Evolutionary conservation across 2,888 invertebrate genomes (phyloP).

Genomic region (Arge pagana): DNA sequence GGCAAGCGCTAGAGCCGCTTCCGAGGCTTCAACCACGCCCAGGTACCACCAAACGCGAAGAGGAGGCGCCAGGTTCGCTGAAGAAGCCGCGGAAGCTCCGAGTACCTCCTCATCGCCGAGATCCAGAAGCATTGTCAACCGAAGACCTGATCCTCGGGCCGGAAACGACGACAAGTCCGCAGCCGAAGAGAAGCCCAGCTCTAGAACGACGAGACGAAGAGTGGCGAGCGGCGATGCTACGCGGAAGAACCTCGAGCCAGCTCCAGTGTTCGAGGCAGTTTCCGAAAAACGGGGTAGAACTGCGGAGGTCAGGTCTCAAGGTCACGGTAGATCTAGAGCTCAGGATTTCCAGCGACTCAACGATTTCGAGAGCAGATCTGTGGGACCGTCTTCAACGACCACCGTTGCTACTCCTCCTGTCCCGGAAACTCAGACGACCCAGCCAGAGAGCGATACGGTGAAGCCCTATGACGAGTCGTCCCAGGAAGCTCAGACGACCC

Average conservation of each 20-base stretch:
- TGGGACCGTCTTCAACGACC: background rate
- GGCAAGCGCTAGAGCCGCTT: background rate
- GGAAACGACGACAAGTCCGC: slow-evolving; percentile 3
- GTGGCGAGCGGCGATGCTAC: background rate
- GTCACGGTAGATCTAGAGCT: no score
- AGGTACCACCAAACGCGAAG: slow-evolving; percentile 17
- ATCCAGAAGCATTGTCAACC: slow-evolving; percentile 27
- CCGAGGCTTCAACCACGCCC: background rate
- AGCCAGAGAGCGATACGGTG: no score
- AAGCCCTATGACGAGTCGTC: no score
- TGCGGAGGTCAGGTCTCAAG: no score
- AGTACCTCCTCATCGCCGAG: background rate
- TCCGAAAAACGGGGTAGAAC: background rate
- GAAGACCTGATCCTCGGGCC: slow-evolving; percentile 18
- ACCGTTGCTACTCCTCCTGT: background rate
- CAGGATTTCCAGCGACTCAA: no score
- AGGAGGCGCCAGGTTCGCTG: slow-evolving; percentile 33
- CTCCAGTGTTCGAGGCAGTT: background rate
- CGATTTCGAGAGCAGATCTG: slow-evolving; percentile 21
- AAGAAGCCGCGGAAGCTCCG: background rate
- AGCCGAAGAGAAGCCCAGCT: background rate
- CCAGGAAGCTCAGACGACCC: no score
- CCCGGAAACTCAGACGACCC: background rate
- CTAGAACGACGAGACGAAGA: background rate
- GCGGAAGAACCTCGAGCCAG: background rate